phyloP scores from a whole-genome alignment of 2,113 vertebrate species.

The Scomber scombrus region DNA sequence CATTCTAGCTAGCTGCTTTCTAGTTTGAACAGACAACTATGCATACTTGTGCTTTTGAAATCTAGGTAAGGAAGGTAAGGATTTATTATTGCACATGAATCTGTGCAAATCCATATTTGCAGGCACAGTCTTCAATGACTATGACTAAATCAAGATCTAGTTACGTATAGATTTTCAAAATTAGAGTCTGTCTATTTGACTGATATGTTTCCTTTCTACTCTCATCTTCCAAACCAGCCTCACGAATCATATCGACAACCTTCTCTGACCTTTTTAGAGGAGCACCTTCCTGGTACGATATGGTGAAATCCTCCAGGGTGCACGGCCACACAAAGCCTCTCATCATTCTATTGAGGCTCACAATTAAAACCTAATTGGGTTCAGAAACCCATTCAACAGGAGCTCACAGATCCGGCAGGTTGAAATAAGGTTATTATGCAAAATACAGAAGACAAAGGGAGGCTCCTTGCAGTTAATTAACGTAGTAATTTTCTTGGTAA shows the following conservation, averaged over 20 bases:
- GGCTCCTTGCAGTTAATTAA: conserved; percentile 71
- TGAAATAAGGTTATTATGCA: conserved; percentile 69
- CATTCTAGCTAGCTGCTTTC: too few species aligned
- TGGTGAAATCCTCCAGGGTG: conserved; percentile 10
- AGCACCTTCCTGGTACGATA: background rate
- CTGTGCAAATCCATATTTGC: too few species aligned
- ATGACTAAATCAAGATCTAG: too few species aligned
- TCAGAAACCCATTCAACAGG: conserved; percentile 32
- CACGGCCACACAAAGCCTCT: conserved; percentile 35
- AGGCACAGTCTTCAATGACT: too few species aligned
- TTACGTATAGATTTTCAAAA: too few species aligned
- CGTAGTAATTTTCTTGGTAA: conserved; percentile 61
- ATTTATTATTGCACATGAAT: background rate
- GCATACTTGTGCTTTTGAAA: too few species aligned
- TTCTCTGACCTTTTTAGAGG: background rate
- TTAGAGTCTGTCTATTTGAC: too few species aligned
- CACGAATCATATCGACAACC: conserved; percentile 9
- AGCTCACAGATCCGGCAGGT: conserved; percentile 49
- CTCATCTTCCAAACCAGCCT: background rate
- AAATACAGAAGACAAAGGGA: conserved; percentile 67
- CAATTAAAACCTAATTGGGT: conserved; percentile 59
- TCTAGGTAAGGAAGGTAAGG: background rate
- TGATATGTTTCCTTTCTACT: background rate
- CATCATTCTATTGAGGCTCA: conserved; percentile 32
- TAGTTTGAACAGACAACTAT: too few species aligned